These are phyloP conservation scores for Psilopogon haemacephalus DNA, from an alignment of 2,113 vertebrate genomes.

Conservation along the genomic window DNA sequence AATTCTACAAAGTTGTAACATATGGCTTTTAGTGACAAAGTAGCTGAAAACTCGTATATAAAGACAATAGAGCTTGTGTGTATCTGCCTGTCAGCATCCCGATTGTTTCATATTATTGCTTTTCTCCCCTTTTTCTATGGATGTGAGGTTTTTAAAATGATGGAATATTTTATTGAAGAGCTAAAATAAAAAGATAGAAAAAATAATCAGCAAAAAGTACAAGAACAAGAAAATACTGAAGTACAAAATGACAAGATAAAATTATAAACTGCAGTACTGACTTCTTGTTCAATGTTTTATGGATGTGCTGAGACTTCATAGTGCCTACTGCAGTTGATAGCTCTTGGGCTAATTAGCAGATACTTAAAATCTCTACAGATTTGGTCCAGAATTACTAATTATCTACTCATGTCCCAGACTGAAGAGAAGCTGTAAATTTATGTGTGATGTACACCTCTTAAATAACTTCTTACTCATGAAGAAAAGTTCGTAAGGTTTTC, in stretches of 20 bases:
- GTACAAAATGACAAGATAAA: neutral
- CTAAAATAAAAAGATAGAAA: neutral
- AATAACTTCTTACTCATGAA: neutral
- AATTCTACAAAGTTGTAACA: neutral
- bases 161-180: neutral
- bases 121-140: neutral
- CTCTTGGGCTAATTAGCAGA: slow-evolving; percentile 14
- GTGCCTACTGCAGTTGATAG: neutral
- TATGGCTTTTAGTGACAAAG: neutral
- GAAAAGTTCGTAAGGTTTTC: neutral
- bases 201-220: neutral
- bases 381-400: neutral
- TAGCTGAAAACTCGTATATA: neutral
- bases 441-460: neutral
- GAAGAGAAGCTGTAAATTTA: neutral
- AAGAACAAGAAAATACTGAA: neutral
- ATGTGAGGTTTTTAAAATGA: neutral
- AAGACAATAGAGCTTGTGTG: neutral
- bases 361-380: neutral
- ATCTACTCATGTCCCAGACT: neutral
- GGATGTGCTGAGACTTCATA: neutral
- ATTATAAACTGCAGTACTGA: neutral
- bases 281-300: neutral
- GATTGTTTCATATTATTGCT: neutral
- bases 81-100: neutral